These are phyloP conservation scores for Cerastoderma edule DNA, from an alignment of 2,888 invertebrate species.

Conservation along the genomic window DNA sequence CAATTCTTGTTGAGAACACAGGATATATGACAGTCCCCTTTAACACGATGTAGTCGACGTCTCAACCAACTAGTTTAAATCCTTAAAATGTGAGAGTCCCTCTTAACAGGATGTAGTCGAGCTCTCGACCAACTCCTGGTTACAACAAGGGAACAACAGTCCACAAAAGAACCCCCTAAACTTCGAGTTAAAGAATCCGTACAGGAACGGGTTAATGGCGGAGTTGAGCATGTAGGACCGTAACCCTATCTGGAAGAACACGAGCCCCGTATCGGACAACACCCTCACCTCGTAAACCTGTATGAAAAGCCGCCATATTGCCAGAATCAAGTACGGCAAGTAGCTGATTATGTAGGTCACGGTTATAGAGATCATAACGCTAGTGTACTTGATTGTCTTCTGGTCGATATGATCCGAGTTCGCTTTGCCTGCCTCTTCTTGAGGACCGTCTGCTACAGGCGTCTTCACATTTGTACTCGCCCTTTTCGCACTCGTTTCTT, in stretches of 20 bases:
- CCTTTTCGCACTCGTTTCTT: no score
- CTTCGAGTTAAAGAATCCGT: conserved; percentile 63
- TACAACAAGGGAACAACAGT: conserved; percentile 34
- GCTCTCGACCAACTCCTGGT: neutral
- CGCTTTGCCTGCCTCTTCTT: neutral
- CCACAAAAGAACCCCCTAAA: conserved; percentile 54
- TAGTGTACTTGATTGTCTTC: conserved; percentile 56
- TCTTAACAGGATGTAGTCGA: neutral
- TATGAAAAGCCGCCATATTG: conserved; percentile 53
- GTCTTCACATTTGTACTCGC: no score
- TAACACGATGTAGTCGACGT: no score
- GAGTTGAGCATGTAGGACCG: conserved; percentile 63
- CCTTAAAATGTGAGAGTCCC: no score
- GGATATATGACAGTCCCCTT: no score
- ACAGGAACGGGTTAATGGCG: conserved; percentile 59
- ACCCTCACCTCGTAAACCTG: conserved; percentile 48
- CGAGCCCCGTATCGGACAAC: conserved; percentile 40
- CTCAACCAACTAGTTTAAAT: no score
- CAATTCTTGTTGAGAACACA: no score
- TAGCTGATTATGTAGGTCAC: conserved; percentile 59
- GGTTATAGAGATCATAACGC: conserved; percentile 59
- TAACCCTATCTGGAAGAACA: conserved; percentile 57
- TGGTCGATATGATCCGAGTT: conserved; percentile 18
- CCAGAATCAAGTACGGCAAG: conserved; percentile 56
- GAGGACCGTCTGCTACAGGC: neutral